Conservation (phyloP, 2,797 vertebrate genomes). For the Poecilia picta region DNA sequence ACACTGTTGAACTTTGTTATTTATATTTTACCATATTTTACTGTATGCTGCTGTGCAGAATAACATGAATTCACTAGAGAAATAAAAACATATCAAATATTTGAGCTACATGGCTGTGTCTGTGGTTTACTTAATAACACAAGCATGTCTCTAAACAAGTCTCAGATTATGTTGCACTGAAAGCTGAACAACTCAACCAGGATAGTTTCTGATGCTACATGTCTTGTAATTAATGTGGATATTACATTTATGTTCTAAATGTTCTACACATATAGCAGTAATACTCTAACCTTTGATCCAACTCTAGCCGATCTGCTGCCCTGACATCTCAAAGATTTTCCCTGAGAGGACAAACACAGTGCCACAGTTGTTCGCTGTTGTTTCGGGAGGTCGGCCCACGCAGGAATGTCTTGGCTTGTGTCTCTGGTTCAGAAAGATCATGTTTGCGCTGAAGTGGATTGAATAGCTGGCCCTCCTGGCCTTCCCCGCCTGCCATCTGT, state of each 20-base stretch:
- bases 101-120: slow-evolving; percentile 64
- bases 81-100: slow-evolving; percentile 84
- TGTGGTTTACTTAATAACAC: slow-evolving; percentile 38
- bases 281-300: slow-evolving; percentile 47
- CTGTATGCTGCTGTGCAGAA: slow-evolving; percentile 87
- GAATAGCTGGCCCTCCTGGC: slow-evolving; percentile 62
- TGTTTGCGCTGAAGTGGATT: slow-evolving; percentile 70
- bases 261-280: not conserved
- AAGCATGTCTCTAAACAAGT: slow-evolving; percentile 1
- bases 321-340: slow-evolving; percentile 41
- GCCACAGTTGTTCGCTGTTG: slow-evolving; percentile 60
- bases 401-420: slow-evolving; percentile 74
- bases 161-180: slow-evolving; percentile 7
- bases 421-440: slow-evolving; percentile 67
- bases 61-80: slow-evolving; percentile 84
- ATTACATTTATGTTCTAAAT: not conserved
- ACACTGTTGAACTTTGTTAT: slow-evolving; percentile 87
- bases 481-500: slow-evolving; percentile 70
- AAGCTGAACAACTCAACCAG: slow-evolving; percentile 31
- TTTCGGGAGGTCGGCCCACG: slow-evolving; percentile 75
- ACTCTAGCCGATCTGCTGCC: slow-evolving; percentile 29
- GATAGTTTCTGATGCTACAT: slow-evolving; percentile 12
- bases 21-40: slow-evolving; percentile 85
- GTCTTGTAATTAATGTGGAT: not conserved
- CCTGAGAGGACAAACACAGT: slow-evolving; percentile 62